These are phyloP conservation scores for Prenolepis imparis DNA, from an alignment of 2,888 invertebrate genomes.

Conservation along the genomic window DNA sequence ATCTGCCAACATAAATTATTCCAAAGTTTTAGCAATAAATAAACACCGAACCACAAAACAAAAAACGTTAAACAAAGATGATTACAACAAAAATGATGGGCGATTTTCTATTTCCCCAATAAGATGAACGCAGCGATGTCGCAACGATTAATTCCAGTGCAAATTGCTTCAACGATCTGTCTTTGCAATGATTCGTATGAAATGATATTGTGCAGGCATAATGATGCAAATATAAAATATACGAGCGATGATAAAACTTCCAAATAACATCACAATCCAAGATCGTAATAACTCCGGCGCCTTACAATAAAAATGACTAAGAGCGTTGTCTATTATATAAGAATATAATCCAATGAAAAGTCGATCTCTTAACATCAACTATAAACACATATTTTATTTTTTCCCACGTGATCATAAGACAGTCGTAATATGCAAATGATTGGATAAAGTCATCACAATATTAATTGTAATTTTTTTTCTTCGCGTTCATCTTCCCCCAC, in stretches of 20 bases:
- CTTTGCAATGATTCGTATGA: constrained; percentile 35
- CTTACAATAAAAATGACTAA: constrained; percentile 53
- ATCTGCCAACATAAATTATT: constrained; percentile 7
- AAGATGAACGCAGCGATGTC: constrained; percentile 22
- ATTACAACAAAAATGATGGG: neutral
- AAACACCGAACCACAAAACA: constrained; percentile 21
- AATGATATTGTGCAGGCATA: constrained; percentile 2
- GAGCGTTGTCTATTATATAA: constrained; percentile 43
- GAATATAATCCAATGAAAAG: constrained; percentile 63
- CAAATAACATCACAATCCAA: neutral
- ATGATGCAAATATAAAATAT: constrained; percentile 15
- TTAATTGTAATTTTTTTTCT: neutral
- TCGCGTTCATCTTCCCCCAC: neutral
- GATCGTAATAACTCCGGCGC: constrained; percentile 40
- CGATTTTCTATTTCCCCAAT: constrained; percentile 38
- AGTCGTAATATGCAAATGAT: neutral
- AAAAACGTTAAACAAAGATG: constrained; percentile 26
- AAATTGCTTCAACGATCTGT: constrained; percentile 31
- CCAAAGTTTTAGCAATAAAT: neutral
- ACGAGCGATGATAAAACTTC: constrained; percentile 15
- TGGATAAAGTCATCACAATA: neutral
- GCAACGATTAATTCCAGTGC: constrained; percentile 42
- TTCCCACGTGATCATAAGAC: neutral
- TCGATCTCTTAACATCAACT: constrained; percentile 60
- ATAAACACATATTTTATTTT: neutral